Base-by-base conservation (phyloP, 1,140 invertebrate genomes). In the Arctopsyche grandis region DNA sequence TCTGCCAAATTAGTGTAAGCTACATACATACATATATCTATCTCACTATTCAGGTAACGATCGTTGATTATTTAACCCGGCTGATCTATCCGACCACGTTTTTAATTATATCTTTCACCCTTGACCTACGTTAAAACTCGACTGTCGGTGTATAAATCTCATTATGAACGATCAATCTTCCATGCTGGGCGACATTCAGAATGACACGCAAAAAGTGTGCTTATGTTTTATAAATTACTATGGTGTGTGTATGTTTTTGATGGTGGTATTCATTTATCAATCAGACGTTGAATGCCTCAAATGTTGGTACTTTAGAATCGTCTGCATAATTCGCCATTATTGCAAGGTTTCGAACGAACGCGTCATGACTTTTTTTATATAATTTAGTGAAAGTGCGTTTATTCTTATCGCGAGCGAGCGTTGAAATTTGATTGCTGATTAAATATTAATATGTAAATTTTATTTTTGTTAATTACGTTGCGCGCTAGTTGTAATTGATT, bases 131-230 rank as follows among this genome's bases (percentile, higher is more conserved):
- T 60, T 1, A 21, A 60, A 60, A 19, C 56, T 3, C 12, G 16
- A 60, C 56, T 21, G 21, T 21, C 16, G n/a, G 21, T 21, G 19
- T 9, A 21, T 60, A 60, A 21, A 60, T 60, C 56, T 60, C 56
- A 21, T 60, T 60, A 21, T 60, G 21, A 60, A 60, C 56, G 56
- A 60, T 60, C 56, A 60, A 60, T 60, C 56, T 60, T 60, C 7
- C 16, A 19, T 19, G 16, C 48, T 52, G 12, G 3, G 29, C 29
- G 48, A 16, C 48, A 52, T 52, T 60, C 7, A 60, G 56, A 60
- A 60, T 21, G 14, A 19, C 56, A 60, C 56, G 56, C 56, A 21
- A 60, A 19, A 60, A 60, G 7, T 60, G 29, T 38, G 29, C 29
- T 38, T 38, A 38, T 38, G 29, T 38, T 38, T 38, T 38, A 38